Evolutionary conservation across 2,113 vertebrate species (phyloP).

Genomic region (Macrotis lagotis): DNA sequence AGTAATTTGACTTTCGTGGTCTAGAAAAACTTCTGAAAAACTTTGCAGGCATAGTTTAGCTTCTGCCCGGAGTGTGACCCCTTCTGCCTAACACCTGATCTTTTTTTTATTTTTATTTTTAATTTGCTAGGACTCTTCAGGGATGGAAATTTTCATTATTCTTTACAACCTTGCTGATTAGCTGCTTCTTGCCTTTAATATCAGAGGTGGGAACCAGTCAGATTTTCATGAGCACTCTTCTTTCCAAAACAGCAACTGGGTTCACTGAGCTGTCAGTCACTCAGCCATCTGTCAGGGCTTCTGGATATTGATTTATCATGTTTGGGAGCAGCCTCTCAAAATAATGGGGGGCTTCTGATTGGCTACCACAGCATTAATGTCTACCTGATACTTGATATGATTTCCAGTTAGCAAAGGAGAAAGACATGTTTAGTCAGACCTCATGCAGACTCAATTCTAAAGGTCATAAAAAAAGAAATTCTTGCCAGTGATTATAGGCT

Average conservation of each 20-base stretch:
- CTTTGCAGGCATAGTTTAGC: background rate
- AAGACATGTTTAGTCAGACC: background rate
- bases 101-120: background rate
- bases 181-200: background rate
- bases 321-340: background rate
- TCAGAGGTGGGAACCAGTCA: background rate
- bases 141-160: background rate
- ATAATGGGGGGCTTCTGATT: background rate
- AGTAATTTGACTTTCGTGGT: background rate
- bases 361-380: background rate
- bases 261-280: background rate
- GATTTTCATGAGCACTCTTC: background rate
- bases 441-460: conserved; percentile 34
- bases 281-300: background rate
- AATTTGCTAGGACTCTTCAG: background rate
- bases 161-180: background rate
- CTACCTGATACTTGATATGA: background rate
- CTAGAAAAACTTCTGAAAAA: background rate
- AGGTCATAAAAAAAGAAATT: conserved; percentile 44
- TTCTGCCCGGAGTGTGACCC: background rate
- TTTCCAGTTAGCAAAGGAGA: background rate
- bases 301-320: background rate
- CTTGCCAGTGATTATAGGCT: background rate
- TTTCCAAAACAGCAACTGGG: background rate
- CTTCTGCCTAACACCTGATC: background rate